Percentiles rank a stretch among this genome's conserved stretches.
phyloP scores from a whole-genome alignment of 35 echinoderm and acorn worm species.

The Stichopus chloronotus region DNA sequence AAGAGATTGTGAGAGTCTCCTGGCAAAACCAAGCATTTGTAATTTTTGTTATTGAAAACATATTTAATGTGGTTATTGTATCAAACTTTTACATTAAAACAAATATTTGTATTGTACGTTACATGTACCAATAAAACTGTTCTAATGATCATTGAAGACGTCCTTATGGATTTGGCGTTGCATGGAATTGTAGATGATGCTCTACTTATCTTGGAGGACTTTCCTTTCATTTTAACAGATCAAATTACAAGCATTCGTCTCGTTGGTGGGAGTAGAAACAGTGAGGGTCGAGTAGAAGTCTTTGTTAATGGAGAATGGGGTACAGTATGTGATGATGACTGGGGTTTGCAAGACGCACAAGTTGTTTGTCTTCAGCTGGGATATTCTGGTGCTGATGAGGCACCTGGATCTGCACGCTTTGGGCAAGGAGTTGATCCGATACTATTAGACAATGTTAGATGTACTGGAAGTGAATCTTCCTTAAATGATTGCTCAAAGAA shows the following conservation, averaged over 20 bases:
- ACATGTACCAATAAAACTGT: neutral
- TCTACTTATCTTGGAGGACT: too few species aligned
- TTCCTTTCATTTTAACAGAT: too few species aligned
- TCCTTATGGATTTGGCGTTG: neutral
- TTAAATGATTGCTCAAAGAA: too few species aligned
- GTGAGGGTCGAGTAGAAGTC: neutral
- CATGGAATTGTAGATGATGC: neutral
- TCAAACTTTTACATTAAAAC: too few species aligned
- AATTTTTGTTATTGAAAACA: too few species aligned
- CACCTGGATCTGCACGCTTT: neutral
- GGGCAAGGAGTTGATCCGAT: slow-evolving; percentile 9
- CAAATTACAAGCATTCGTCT: neutral
- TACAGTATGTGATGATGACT: neutral
- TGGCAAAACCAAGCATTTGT: too few species aligned
- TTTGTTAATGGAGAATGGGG: neutral
- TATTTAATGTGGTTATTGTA: too few species aligned
- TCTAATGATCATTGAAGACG: too few species aligned
- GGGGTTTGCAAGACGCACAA: neutral
- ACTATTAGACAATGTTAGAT: neutral
- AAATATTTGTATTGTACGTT: too few species aligned
- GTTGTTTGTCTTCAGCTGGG: neutral
- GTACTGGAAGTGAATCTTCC: too few species aligned
- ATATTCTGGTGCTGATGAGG: neutral
- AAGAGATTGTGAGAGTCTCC: too few species aligned
- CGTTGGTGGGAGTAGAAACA: neutral